Evolutionary conservation across 2,888 invertebrate genomes (phyloP).

Genomic region (Cryptocheilus praepositus): DNA sequence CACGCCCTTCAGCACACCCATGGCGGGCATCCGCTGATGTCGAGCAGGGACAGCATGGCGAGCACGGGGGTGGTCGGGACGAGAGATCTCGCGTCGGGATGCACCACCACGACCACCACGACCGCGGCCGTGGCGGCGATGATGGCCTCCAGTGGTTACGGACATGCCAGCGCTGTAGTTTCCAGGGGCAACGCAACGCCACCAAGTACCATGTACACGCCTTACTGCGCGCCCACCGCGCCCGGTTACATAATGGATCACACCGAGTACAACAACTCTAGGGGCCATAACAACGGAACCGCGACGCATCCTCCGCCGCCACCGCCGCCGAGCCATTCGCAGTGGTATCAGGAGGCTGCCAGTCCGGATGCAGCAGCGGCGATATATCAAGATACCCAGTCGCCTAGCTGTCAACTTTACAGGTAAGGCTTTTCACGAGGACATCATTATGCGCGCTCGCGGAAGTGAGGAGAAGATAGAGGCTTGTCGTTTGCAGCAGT

Average conservation of each 20-base stretch:
- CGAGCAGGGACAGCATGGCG: constrained; percentile 52
- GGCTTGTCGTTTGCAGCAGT: too few species aligned
- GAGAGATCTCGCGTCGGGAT: constrained; percentile 48
- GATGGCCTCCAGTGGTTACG: constrained; percentile 70
- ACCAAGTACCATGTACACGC: constrained; percentile 68
- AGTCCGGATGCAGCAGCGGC: constrained; percentile 69
- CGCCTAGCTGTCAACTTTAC: constrained; percentile 71
- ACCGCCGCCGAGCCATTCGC: constrained; percentile 63
- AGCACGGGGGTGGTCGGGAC: constrained; percentile 37
- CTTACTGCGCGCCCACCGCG: constrained; percentile 61
- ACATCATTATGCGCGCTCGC: neutral
- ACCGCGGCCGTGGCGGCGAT: constrained; percentile 69
- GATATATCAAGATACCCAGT: constrained; percentile 72
- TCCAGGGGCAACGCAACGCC: constrained; percentile 67
- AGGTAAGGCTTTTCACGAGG: constrained; percentile 52
- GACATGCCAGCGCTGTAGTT: constrained; percentile 64
- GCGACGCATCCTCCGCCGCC: constrained; percentile 55
- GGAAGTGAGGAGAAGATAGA: too few species aligned
- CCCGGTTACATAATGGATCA: constrained; percentile 72
- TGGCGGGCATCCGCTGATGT: constrained; percentile 59
- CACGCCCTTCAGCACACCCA: constrained; percentile 64
- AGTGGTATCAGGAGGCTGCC: constrained; percentile 73
- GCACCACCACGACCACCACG: constrained; percentile 60
- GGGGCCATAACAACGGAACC: constrained; percentile 64
- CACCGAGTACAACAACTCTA: constrained; percentile 66